Conservation (phyloP, 2,797 vertebrate species). For the Ctenochaetus hawaiiensis region DNA sequence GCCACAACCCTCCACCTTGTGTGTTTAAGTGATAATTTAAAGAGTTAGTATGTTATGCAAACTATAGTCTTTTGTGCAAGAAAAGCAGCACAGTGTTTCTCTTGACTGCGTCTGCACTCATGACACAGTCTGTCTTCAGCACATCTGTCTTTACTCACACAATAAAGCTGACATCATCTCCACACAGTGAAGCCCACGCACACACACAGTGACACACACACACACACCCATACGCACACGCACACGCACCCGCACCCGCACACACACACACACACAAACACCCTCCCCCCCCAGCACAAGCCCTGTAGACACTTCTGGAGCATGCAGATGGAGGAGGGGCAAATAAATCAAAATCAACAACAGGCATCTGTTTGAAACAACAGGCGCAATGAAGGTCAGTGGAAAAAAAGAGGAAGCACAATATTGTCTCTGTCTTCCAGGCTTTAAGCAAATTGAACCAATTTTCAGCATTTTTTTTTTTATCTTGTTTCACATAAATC, state of each 20-base stretch:
- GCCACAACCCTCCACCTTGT: conserved; percentile 7
- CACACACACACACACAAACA: conserved; percentile 31
- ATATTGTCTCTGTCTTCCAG: conserved; percentile 37
- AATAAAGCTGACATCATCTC: conserved; percentile 76
- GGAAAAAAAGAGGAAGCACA: conserved; percentile 29
- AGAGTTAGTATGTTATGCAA: conserved; percentile 14
- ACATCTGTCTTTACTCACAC: conserved; percentile 81
- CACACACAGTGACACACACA: conserved; percentile 22
- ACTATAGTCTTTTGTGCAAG: conserved; percentile 42
- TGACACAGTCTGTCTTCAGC: conserved; percentile 63
- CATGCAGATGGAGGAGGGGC: conserved; percentile 49
- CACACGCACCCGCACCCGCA: conserved; percentile 19
- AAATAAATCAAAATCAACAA: conserved; percentile 76
- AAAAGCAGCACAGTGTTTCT: conserved; percentile 27
- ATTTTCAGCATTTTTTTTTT: conserved; percentile 35
- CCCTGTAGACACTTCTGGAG: conserved; percentile 48
- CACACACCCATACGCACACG: conserved; percentile 40
- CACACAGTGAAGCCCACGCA: conserved; percentile 41
- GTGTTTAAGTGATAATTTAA: conserved; percentile 1
- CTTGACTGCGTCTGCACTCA: conserved; percentile 46
- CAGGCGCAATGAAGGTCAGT: conserved; percentile 56
- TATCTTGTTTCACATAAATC: conserved; percentile 59
- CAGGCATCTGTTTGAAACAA: conserved; percentile 73
- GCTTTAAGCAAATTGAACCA: conserved; percentile 21
- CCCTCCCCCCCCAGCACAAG: conserved; percentile 39